Evolutionary conservation across 2,888 invertebrate genomes (phyloP), one percentile per base, ranked within the genome.

Genomic region (Amiota minor): DNA sequence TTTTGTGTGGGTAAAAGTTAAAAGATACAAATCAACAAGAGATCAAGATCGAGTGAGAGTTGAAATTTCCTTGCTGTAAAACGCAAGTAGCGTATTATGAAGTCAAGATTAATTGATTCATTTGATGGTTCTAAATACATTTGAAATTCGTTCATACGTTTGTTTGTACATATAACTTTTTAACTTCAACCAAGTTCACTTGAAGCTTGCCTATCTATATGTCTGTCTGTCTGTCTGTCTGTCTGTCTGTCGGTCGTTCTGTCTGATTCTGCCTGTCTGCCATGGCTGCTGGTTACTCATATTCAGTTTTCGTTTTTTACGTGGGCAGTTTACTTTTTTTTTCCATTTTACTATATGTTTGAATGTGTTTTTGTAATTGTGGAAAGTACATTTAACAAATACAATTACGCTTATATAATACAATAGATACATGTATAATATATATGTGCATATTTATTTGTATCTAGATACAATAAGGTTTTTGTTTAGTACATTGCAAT

Each of bases 131-230:
- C 20, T 59, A 59, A 59, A 16, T n/a, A 18, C 35, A 35, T 35
- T 14, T 46, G 16, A 64, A 16, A 64, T 35, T 16, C 64, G 64
- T 76, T 59, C 18, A 10, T 18, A 20, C 18, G 10, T 50, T n/a
- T 59, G 59, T 59, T 16, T 59, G 59, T 20, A 59, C 59, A 70
- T 53, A 47, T 65, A 59, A 59, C 75, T 77, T 68, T 67, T 71
- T 75, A 73, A 72, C 74, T 23, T 61, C 77, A 76, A 62, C 80
- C 72, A 23, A 75, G 77, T 77, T 77, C 18, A 59, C 59, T 59
- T 59, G 20, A 23, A 59, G 18, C 71, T 80, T 73, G 71, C 74
- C 70, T 35, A 35, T 35, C 14, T 50, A 2, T 50, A 50, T 16
- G 16, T 59, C 53, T 20, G 59, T 18, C 20, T 20, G 6, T 14